Base-by-base conservation (phyloP, 2,797 vertebrate species). In the Syndactyla subalaris region DNA sequence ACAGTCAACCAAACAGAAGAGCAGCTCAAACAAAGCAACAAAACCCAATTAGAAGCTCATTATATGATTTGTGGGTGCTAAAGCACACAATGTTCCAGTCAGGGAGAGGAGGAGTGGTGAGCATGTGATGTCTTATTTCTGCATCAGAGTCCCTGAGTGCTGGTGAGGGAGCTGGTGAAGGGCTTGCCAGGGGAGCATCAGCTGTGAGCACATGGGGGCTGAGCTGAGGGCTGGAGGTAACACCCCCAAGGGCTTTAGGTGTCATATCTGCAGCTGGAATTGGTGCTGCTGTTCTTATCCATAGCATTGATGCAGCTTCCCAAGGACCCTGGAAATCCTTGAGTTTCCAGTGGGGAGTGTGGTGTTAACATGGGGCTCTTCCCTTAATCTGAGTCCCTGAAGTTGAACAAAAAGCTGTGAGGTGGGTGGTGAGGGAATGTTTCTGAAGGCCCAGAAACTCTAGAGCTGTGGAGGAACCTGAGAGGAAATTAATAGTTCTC, bases 401-500 rank as follows among this genome's bases (percentile, higher is more conserved):
- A 55, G 11, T 1, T 29, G 36, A n/a, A 6, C 22, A 6, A 5
- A 2, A 21, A 18, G 26, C n/a, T 55, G 36, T 7, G 15, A 16
- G 67, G 4, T 36, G 30, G 24, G 8, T 59, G 81, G 2, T 10
- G 48, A 62, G 36, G 2, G 21, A 43, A 4, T 14, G 49, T 12
- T 62, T 48, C 8, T 20, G 67, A 26, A 45, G 51, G 46, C 29
- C 26, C 30, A 54, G 87, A n/a, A 83, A 80, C 74, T 46, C 63
- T 85, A 14, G 30, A 84, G 75, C 77, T 85, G 34, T 26, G 19
- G 75, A 27, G 75, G 80, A 89, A 85, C 63, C 51, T 21, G 68
- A 91, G 92, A 89, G 75, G 84, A 89, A 93, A 91, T 91, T 61
- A 95, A 85, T 93, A 77, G 85, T 83, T 65, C 75, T 36, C 65